Conservation (phyloP, 2,888 invertebrate genomes). For the Cerastis leucographa region DNA sequence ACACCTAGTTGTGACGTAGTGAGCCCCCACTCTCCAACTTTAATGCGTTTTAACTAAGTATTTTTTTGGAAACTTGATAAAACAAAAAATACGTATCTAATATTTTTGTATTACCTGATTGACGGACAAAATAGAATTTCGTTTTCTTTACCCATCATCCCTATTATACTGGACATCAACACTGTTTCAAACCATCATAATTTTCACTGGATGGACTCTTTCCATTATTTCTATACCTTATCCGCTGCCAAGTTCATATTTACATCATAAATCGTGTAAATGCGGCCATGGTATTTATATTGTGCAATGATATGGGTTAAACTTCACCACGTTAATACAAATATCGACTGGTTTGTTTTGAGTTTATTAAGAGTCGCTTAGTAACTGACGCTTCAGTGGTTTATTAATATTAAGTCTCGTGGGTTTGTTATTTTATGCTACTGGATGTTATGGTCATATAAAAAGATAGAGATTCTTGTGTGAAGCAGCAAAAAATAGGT, state of each 20-base stretch:
- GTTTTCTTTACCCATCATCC: too few species aligned
- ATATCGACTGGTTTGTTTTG: constrained; percentile 38
- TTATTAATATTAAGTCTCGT: not conserved
- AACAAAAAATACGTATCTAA: too few species aligned
- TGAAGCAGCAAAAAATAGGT: too few species aligned
- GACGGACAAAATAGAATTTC: too few species aligned
- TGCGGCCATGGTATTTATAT: constrained; percentile 20
- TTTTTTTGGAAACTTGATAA: too few species aligned
- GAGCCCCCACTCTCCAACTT: too few species aligned
- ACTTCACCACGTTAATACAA: constrained; percentile 28
- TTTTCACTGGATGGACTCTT: not conserved
- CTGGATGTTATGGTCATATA: not conserved
- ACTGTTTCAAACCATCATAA: not conserved
- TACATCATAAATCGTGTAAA: constrained; percentile 34
- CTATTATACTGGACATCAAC: not conserved
- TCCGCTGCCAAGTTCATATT: constrained; percentile 46
- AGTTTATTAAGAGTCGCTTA: not conserved
- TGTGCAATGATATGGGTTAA: constrained; percentile 21
- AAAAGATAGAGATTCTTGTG: not conserved
- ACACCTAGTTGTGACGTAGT: too few species aligned
- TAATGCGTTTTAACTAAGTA: too few species aligned
- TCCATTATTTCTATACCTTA: not conserved
- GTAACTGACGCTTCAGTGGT: not conserved
- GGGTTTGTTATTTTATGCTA: constrained; percentile 5
- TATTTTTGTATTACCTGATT: too few species aligned